Evolutionary conservation across 2,113 vertebrate species (phyloP).

Genomic region (Riparia riparia): DNA sequence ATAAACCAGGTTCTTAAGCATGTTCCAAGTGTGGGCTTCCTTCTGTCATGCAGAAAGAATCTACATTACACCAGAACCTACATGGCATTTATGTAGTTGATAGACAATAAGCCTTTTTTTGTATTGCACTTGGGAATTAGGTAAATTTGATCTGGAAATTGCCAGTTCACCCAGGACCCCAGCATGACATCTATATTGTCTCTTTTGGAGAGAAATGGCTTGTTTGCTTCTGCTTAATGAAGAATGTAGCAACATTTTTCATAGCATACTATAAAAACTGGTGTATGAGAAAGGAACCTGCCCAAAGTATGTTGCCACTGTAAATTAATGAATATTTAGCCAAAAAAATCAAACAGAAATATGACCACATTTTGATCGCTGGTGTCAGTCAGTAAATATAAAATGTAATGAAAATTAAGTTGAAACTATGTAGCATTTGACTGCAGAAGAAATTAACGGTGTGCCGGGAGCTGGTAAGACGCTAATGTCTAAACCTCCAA

Average conservation of each 20-base stretch:
- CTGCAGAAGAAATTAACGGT: neutral
- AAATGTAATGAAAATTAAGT: neutral
- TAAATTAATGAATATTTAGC: neutral
- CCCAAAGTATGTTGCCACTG: neutral
- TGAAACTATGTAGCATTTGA: neutral
- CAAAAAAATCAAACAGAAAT: neutral
- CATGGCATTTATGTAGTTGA: rapidly evolving
- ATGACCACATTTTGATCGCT: neutral
- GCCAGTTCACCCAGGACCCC: neutral
- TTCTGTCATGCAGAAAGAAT: neutral
- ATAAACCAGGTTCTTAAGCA: neutral
- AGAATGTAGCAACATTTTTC: neutral
- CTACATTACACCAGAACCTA: neutral
- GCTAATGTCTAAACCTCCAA: neutral
- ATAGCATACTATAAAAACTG: neutral
- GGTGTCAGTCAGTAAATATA: neutral
- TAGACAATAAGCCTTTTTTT: neutral
- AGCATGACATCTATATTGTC: neutral
- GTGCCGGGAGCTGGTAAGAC: neutral
- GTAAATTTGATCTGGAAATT: neutral
- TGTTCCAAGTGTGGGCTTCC: neutral
- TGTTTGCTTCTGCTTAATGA: neutral
- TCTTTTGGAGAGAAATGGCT: neutral
- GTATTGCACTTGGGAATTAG: neutral
- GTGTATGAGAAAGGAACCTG: neutral